Percentiles rank a stretch among this genome's conserved stretches.
phyloP scores from a whole-genome alignment of 2,888 invertebrate species.

The Sycophila texana region DNA sequence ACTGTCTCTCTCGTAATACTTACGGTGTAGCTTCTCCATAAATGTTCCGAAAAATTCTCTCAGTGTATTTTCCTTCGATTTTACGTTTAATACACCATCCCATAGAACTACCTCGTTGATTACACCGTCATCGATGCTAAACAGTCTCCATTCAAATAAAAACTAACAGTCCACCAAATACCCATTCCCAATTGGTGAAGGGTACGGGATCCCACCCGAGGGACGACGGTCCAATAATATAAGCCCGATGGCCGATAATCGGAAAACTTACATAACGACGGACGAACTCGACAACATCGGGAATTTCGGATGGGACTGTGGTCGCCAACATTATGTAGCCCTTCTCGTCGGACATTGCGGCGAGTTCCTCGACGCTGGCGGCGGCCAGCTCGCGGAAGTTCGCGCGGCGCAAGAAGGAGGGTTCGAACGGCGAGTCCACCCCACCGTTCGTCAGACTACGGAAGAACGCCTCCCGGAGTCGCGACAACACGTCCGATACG shows the following conservation, averaged over 20 bases:
- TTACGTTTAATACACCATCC: too few relatives aligned
- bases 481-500: background rate
- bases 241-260: background rate
- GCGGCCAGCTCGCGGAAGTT: constrained; percentile 58
- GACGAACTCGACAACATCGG: constrained; percentile 57
- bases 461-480: constrained; percentile 29
- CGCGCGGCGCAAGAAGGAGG: constrained; percentile 20
- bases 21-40: too few relatives aligned
- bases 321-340: constrained; percentile 64
- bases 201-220: too few relatives aligned
- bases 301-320: constrained; percentile 56
- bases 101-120: too few relatives aligned
- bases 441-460: constrained; percentile 18
- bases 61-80: background rate
- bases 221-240: too few relatives aligned
- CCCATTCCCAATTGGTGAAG: too few relatives aligned
- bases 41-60: background rate
- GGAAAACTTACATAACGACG: constrained; percentile 60
- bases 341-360: constrained; percentile 59
- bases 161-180: too few relatives aligned
- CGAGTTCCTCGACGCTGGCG: constrained; percentile 60
- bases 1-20: too few relatives aligned
- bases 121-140: too few relatives aligned
- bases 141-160: too few relatives aligned
- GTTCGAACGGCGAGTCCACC: background rate